Evolutionary conservation across 2,797 vertebrate species (phyloP), one percentile per base, ranked within the genome.

Genomic region (Eulemur albifrons): DNA sequence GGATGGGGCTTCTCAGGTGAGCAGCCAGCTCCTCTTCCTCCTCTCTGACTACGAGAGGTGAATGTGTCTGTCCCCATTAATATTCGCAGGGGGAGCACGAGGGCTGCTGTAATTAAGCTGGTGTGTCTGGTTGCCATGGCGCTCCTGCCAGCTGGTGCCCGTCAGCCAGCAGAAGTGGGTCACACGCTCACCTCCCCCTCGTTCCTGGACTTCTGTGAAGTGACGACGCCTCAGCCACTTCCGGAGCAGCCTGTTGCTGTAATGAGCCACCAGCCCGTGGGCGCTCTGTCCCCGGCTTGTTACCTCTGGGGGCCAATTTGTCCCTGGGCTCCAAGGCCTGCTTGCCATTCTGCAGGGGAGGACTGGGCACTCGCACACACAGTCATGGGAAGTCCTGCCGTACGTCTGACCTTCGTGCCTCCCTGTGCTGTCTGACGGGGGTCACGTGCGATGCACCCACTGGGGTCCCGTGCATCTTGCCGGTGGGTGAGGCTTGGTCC

Each of bases 81-180:
- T 96, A 96, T 96, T 70, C 2, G 13, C 63, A 40, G 32, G 94
- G 84, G 88, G 90, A 65, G 93, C 87, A 54, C 38, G 11, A 27
- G 72, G 97, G 97, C 97, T 95, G 98, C 85, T 25, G 87, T 94
- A 94, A 98, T 97, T 92, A 97, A 96, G 94, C 95, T 87, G 23
- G 48, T 73, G 93, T 88, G 69, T 96, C 97, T 95, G 93, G 98
- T 98, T 98, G 98, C 98, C 98, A 98, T 97, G 97, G 98, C 25
- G 82, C 76, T 86, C 45, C 92, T 73, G 93, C 97, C 97, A 81
- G 94, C 89, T 61, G 27, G 85, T 65, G 98, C 97, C 98, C 93
- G 38, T 87, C 96, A 97, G 95, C 93, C 83, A n/a, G 94, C 90
- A 93, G 98, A 98, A 98, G 90, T 98, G 98, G 98, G 98, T 98